Evolutionary conservation across 2,888 invertebrate genomes (phyloP).

Genomic region (Drosophila siamana): DNA sequence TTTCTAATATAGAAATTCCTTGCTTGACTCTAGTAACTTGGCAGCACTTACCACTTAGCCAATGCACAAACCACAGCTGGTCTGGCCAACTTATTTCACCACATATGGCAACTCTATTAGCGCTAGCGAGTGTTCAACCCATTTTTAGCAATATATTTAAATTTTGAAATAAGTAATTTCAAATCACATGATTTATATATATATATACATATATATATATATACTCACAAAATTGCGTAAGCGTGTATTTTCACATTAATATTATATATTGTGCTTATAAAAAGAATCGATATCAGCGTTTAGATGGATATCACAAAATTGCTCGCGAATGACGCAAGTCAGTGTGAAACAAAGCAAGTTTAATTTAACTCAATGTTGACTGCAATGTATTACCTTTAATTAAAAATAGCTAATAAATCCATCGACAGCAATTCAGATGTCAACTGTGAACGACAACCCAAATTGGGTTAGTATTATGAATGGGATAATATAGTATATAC

Average conservation of each 20-base stretch:
- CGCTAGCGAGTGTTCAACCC: too few relatives aligned
- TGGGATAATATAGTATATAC: background rate
- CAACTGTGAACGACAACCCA: background rate
- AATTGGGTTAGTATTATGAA: slow-evolving; percentile 5
- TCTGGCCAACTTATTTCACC: background rate
- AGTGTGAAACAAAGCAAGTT: background rate
- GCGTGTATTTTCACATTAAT: background rate
- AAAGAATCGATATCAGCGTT: background rate
- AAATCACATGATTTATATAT: background rate
- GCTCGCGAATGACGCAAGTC: slow-evolving; percentile 15
- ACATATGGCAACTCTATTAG: background rate
- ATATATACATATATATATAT: too few relatives aligned
- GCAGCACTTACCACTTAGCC: slow-evolving; percentile 14
- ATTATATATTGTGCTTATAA: background rate
- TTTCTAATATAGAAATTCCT: background rate
- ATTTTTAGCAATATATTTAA: background rate
- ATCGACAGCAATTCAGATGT: background rate
- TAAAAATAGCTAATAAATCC: background rate
- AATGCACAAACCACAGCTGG: slow-evolving; percentile 16
- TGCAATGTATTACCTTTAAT: background rate
- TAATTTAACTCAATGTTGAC: background rate
- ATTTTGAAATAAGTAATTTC: background rate
- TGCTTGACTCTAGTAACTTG: slow-evolving; percentile 5
- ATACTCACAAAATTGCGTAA: too few relatives aligned
- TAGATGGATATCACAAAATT: background rate